phyloP scores from a whole-genome alignment of 2,888 invertebrate genomes.

The Polyommatus iphigenia region DNA sequence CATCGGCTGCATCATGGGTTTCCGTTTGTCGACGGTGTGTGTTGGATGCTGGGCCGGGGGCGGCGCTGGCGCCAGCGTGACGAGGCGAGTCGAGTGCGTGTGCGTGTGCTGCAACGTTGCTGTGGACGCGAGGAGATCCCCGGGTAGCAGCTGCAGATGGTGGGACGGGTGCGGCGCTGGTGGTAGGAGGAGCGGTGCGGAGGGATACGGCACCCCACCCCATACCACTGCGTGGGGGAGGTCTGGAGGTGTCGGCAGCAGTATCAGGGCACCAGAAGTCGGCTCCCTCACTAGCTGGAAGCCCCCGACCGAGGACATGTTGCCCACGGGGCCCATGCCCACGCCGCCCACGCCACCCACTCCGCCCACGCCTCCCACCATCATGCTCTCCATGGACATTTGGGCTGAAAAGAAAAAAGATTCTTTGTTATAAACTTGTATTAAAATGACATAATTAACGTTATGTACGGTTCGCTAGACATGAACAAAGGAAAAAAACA shows the following conservation, averaged over 20 bases:
- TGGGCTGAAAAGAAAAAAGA: conserved; percentile 75
- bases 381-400: conserved; percentile 87
- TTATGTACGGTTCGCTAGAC: neutral
- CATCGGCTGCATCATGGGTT: conserved; percentile 73
- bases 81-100: conserved; percentile 84
- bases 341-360: conserved; percentile 77
- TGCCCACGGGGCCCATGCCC: conserved; percentile 83
- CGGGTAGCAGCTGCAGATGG: conserved; percentile 83
- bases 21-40: conserved; percentile 63
- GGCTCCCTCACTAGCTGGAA: conserved; percentile 93
- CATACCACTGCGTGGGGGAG: conserved; percentile 87
- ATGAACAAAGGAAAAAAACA: conserved; percentile 4
- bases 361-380: conserved; percentile 83
- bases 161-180: conserved; percentile 81
- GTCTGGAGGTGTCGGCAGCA: conserved; percentile 87
- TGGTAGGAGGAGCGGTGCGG: conserved; percentile 66
- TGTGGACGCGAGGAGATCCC: conserved; percentile 83
- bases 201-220: conserved; percentile 82
- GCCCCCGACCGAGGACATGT: conserved; percentile 85
- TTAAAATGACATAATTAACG: neutral
- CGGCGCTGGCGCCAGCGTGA: conserved; percentile 82
- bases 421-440: neutral
- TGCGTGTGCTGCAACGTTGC: conserved; percentile 84
- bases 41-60: conserved; percentile 62
- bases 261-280: conserved; percentile 89